Conservation (phyloP, 2,113 vertebrate genomes). For the Triplophysa tibetana region DNA sequence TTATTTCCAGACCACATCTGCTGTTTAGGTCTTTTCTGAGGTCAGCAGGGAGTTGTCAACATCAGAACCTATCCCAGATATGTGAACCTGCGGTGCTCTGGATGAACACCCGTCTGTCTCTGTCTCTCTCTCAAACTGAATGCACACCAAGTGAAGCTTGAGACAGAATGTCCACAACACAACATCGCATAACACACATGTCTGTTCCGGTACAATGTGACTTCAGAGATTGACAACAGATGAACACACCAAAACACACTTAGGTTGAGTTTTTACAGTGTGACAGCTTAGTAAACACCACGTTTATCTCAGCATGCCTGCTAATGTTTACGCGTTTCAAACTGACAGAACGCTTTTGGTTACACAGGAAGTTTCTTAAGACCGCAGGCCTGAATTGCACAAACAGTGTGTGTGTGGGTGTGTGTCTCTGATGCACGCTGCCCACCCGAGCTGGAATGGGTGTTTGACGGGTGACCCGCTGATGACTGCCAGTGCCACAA, state of each 20-base stretch:
- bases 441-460: too few relatives aligned
- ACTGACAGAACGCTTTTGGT: background rate
- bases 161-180: slow-evolving; percentile 71
- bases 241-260: background rate
- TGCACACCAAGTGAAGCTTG: slow-evolving; percentile 57
- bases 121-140: slow-evolving; percentile 21
- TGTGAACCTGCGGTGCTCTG: background rate
- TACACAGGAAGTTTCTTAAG: background rate
- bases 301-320: too few relatives aligned
- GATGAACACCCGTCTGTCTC: background rate
- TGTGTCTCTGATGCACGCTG: background rate
- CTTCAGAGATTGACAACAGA: background rate
- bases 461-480: too few relatives aligned
- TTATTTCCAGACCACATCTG: background rate
- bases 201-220: background rate
- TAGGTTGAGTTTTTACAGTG: background rate
- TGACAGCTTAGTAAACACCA: background rate
- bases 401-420: background rate
- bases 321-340: background rate
- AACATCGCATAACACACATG: background rate
- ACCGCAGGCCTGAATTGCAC: background rate
- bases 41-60: background rate
- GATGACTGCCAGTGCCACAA: too few relatives aligned
- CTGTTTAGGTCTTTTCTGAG: slow-evolving; percentile 3
- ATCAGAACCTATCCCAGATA: slow-evolving; percentile 33